A percentile compares a stretch with the other conserved stretches of the same genome.
These are phyloP conservation scores for Protosalanx chinensis DNA, from an alignment of 2,797 vertebrate species.

Conservation along the genomic window DNA sequence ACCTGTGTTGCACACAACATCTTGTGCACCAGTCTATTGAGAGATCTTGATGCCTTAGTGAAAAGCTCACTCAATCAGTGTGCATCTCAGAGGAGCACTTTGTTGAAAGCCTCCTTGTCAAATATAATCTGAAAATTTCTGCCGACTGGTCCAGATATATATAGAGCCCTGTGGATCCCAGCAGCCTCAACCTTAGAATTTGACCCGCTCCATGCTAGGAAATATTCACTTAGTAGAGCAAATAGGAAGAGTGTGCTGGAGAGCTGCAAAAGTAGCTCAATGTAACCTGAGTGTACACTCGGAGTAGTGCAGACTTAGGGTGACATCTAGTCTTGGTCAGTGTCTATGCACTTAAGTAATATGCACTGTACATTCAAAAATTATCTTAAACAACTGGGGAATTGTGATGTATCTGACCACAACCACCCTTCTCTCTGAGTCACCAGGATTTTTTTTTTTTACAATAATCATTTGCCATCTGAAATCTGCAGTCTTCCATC, in stretches of 20 bases:
- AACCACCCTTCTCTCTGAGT: not conserved
- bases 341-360: not conserved
- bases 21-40: slow-evolving; percentile 11
- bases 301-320: slow-evolving; percentile 4
- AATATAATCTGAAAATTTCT: slow-evolving; percentile 64
- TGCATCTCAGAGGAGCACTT: slow-evolving; percentile 40
- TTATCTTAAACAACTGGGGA: not conserved
- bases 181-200: slow-evolving; percentile 51
- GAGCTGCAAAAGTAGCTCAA: slow-evolving; percentile 47
- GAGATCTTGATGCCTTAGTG: slow-evolving; percentile 2
- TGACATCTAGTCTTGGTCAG: not conserved
- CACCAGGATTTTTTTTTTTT: not conserved
- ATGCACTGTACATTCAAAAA: not conserved
- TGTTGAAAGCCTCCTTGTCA: slow-evolving; percentile 40
- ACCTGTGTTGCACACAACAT: slow-evolving; percentile 29
- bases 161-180: slow-evolving; percentile 58
- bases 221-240: slow-evolving; percentile 64
- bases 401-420: not conserved
- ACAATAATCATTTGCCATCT: not conserved
- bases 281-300: slow-evolving; percentile 58
- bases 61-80: slow-evolving; percentile 21
- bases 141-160: slow-evolving; percentile 68
- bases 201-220: slow-evolving; percentile 66
- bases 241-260: slow-evolving; percentile 25
- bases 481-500: not conserved